These are phyloP conservation scores for Plodia interpunctella DNA, from an alignment of 1,140 invertebrate genomes.

Conservation along the genomic window DNA sequence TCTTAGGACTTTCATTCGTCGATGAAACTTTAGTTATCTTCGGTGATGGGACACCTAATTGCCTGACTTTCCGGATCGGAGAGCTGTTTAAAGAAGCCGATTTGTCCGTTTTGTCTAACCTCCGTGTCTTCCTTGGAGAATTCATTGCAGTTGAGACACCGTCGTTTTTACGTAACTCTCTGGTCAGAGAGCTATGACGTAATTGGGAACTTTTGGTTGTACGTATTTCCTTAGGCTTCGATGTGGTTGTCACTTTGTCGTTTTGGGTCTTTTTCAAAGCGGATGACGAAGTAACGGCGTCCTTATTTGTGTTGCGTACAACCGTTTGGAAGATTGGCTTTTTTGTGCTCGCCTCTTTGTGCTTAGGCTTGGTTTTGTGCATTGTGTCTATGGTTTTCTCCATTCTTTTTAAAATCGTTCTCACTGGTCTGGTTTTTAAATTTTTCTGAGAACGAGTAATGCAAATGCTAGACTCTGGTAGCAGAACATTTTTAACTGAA, in stretches of 20 bases:
- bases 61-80: conserved; percentile 69
- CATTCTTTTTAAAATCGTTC: conserved; percentile 56
- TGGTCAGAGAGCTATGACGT: conserved; percentile 61
- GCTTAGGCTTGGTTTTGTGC: conserved; percentile 42
- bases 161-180: conserved; percentile 55
- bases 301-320: conserved; percentile 54
- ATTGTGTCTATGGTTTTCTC: conserved; percentile 45
- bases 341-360: conserved; percentile 43
- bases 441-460: conserved; percentile 56
- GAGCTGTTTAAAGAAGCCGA: conserved; percentile 70
- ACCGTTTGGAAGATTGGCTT: conserved; percentile 71
- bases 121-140: conserved; percentile 64
- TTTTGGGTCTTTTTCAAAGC: conserved; percentile 41
- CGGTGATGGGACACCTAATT: conserved; percentile 55
- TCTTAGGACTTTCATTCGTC: conserved; percentile 61
- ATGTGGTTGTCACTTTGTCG: conserved; percentile 52
- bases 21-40: conserved; percentile 56
- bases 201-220: conserved; percentile 55
- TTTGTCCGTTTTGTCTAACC: conserved; percentile 71
- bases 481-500: conserved; percentile 48
- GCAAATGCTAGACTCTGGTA: conserved; percentile 33
- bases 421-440: conserved; percentile 55
- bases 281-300: conserved; percentile 47
- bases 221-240: conserved; percentile 53
- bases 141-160: conserved; percentile 50